Percentiles rank a stretch among this genome's conserved stretches.
phyloP scores from a whole-genome alignment of 2,113 vertebrate species.

The Ctenodactylus gundi region DNA sequence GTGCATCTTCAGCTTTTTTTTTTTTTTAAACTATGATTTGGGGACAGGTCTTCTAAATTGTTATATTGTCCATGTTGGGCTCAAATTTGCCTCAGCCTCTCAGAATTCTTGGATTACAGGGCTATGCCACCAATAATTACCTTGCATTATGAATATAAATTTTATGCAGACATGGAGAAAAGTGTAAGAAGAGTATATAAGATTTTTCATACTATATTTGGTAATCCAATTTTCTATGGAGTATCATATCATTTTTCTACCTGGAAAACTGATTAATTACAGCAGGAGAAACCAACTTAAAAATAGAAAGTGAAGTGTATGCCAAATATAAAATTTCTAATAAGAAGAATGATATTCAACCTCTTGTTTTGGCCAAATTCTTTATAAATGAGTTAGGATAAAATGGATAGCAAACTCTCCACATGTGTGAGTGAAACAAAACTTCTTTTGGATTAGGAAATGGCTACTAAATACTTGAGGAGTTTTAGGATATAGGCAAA shows the following conservation, averaged over 20 bases:
- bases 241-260: background rate
- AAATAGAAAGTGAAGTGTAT: constrained; percentile 22
- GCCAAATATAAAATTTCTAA: background rate
- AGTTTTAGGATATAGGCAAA: constrained; percentile 5
- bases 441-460: background rate
- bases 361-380: constrained; percentile 18
- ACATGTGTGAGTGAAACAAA: constrained; percentile 35
- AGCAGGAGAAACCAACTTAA: background rate
- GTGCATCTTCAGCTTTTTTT: no score
- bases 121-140: constrained; percentile 36
- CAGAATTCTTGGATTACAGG: no score
- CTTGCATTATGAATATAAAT: constrained; percentile 45
- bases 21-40: no score
- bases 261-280: background rate
- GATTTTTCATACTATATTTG: constrained; percentile 52
- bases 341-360: background rate
- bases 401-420: background rate
- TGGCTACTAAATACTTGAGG: background rate
- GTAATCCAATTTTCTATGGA: constrained; percentile 26
- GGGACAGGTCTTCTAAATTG: no score
- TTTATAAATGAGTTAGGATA: background rate
- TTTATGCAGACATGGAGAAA: background rate
- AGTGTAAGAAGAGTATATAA: background rate
- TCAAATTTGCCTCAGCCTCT: no score
- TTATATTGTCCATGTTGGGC: no score